phyloP scores from a whole-genome alignment of 2,113 vertebrate genomes.

The Martes martes region DNA sequence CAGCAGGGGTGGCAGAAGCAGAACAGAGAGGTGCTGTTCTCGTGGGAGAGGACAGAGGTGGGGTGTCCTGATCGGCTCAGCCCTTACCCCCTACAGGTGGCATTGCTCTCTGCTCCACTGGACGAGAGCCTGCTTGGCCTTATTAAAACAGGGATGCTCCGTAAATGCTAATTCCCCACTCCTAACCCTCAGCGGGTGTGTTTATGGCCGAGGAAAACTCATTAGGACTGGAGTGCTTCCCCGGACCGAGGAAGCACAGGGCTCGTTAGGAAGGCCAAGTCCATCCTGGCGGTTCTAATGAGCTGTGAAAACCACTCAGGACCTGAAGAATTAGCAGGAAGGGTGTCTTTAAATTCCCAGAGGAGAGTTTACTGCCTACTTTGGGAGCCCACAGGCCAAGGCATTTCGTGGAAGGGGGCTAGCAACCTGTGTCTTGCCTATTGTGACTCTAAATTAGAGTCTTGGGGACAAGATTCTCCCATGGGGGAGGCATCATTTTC shows the following conservation, averaged over 20 bases:
- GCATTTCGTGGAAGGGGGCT: background rate
- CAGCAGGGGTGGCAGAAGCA: background rate
- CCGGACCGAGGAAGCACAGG: background rate
- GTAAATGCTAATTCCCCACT: background rate
- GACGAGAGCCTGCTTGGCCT: background rate
- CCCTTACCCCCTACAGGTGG: background rate
- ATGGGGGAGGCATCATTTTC: background rate
- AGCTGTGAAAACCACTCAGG: slow-evolving; percentile 35
- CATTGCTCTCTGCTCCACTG: background rate
- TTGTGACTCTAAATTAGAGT: background rate
- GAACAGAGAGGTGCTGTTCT: background rate
- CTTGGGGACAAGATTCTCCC: background rate
- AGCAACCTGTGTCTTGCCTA: background rate
- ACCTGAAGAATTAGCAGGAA: background rate
- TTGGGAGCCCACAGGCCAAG: background rate
- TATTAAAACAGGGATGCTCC: background rate
- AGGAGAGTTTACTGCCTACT: background rate
- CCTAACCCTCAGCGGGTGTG: background rate
- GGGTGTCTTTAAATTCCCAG: background rate
- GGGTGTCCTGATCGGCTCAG: background rate
- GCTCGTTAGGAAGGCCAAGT: background rate
- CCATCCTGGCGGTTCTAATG: background rate
- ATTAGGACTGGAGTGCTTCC: background rate
- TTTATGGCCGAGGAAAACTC: background rate
- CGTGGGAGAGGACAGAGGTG: accelerated